phyloP scores from a whole-genome alignment of 2,888 invertebrate species.

The Erannis defoliaria region DNA sequence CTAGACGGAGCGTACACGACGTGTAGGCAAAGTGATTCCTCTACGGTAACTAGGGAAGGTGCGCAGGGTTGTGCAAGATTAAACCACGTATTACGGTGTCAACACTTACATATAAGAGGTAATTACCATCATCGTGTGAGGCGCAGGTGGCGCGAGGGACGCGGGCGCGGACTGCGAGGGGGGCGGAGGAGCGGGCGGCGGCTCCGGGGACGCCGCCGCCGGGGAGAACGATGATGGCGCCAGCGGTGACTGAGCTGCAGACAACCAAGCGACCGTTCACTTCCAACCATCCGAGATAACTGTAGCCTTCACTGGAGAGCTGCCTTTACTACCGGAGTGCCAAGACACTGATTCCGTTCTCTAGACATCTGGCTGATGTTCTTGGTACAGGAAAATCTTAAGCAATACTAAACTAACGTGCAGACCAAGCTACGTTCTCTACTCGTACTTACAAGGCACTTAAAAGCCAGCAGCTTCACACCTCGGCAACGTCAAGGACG shows the following conservation, averaged over 20 bases:
- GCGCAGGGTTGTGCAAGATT: slow-evolving; percentile 81
- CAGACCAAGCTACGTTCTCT: slow-evolving; percentile 24
- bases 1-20: slow-evolving; percentile 48
- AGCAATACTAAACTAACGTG: slow-evolving; percentile 29
- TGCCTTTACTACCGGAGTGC: too few relatives aligned
- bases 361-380: slow-evolving; percentile 10
- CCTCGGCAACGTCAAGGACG: slow-evolving; percentile 17
- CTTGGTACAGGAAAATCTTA: slow-evolving; percentile 14
- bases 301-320: too few relatives aligned
- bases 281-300: slow-evolving; percentile 3
- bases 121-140: slow-evolving; percentile 87
- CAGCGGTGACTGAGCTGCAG: slow-evolving; percentile 85
- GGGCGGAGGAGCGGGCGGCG: slow-evolving; percentile 87
- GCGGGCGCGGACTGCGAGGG: slow-evolving; percentile 75
- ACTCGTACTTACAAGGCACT: slow-evolving; percentile 22
- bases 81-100: slow-evolving; percentile 86
- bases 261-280: slow-evolving; percentile 28
- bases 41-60: slow-evolving; percentile 60
- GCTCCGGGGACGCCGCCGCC: slow-evolving; percentile 86
- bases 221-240: slow-evolving; percentile 87
- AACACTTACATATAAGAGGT: slow-evolving; percentile 87
- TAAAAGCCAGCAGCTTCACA: slow-evolving; percentile 13
- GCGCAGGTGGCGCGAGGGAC: slow-evolving; percentile 75
- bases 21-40: slow-evolving; percentile 42
- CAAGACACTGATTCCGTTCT: too few relatives aligned